Base-by-base conservation (phyloP, 2,888 invertebrate species). In the Lingula anatina region DNA sequence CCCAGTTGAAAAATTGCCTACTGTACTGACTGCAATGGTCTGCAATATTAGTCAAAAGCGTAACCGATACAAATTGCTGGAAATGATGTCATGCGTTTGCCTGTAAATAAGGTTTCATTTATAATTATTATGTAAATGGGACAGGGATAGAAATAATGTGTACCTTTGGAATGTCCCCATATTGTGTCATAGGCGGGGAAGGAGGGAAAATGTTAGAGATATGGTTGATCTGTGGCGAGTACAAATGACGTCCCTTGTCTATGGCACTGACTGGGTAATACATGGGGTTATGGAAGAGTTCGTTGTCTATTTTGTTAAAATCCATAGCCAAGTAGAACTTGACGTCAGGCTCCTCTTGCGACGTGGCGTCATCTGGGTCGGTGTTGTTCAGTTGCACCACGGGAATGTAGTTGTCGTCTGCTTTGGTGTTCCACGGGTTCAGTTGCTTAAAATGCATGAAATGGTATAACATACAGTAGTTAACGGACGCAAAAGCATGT, bases 311-410 rank as follows among this genome's bases (percentile, higher is more conserved):
- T 7, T 83, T 82, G 64, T 91, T 89, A 76, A 91, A 91, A 68
- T 92, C 91, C 56, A 90, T 91, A 0, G 89, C 85, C 12, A 92
- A 79, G 66, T 86, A 90, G 77, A 89, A 88, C 70, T 88, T 86
- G 63, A 86, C 84, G 65, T 91, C 90, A 0, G 89, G 43, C 12
- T 20, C 23, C 18, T 27, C 25, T 23, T 47, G 26, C 46, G 23
- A 26, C 5, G 51, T 55, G 46, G 54, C 36, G 53, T 87, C 86
- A 67, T 85, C 83, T 0, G 81, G 79, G n/a, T 49, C 46, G 5
- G 60, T 36, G n/a, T 62, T 59, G 9, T 54, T 55, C 25, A 71
- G 38, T 24, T 64, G 66, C 2, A 61, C 60, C 4, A 64, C 57
- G 4, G 65, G 61, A 47, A 56, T 24, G 81, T 81, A 43, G 2